Conservation (phyloP, 2,113 vertebrate species). For the Oreotrochilus melanogaster region DNA sequence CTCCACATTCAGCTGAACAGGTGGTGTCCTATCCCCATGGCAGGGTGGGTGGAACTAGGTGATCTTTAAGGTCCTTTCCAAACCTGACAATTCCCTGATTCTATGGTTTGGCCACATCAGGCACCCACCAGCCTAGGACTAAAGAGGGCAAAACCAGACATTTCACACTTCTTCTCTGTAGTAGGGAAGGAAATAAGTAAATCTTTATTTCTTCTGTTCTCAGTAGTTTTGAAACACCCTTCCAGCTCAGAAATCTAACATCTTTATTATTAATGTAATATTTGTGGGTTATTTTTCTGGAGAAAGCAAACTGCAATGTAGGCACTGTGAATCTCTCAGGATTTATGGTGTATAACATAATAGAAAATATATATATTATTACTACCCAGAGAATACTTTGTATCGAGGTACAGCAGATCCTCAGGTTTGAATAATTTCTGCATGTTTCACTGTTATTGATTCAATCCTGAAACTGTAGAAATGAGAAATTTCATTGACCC, state of each 20-base stretch:
- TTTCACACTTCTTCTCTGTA: not conserved
- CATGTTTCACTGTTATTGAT: not conserved
- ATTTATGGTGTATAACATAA: not conserved
- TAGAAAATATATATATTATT: not conserved
- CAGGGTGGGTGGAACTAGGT: too few relatives aligned
- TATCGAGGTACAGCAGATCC: not conserved
- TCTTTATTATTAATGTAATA: not conserved
- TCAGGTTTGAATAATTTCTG: not conserved
- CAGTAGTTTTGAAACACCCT: not conserved
- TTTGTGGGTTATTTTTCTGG: not conserved
- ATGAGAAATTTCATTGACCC: not conserved
- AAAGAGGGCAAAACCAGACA: not conserved
- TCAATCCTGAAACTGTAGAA: not conserved
- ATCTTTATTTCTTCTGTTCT: not conserved
- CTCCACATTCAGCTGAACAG: not conserved
- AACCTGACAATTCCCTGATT: too few relatives aligned
- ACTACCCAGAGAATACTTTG: not conserved
- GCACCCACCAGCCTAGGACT: not conserved
- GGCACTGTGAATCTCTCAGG: not conserved
- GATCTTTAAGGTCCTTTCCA: too few relatives aligned
- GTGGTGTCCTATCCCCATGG: too few relatives aligned
- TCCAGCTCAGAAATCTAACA: not conserved
- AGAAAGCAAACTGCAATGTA: not conserved
- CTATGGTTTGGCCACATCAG: not conserved
- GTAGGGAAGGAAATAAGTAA: not conserved